Evolutionary conservation across 2,113 vertebrate genomes (phyloP).

Genomic region (Eurystomus gularis): DNA sequence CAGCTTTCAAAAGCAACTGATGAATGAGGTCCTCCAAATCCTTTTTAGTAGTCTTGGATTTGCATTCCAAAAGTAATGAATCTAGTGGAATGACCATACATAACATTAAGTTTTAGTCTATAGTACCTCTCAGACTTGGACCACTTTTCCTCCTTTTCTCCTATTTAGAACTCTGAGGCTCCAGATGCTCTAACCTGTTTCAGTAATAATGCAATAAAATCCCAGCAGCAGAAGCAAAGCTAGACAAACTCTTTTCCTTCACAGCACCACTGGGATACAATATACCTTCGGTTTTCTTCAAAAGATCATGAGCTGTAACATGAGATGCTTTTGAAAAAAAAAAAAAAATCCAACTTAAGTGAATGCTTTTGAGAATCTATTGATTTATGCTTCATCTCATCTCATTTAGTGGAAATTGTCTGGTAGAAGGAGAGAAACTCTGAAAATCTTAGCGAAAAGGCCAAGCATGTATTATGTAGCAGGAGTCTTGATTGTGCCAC

Average conservation of each 20-base stretch:
- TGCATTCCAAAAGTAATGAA: neutral
- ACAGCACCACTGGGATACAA: neutral
- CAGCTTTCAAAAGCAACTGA: neutral
- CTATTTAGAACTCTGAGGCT: neutral
- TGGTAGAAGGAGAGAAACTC: neutral
- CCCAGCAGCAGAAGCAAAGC: neutral
- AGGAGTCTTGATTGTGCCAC: neutral
- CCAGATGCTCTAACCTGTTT: neutral
- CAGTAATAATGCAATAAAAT: neutral
- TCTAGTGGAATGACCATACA: neutral
- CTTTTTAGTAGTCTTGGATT: neutral
- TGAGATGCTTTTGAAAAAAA: neutral
- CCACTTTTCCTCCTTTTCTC: neutral
- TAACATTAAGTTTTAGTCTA: neutral
- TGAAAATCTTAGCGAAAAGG: neutral
- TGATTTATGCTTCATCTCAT: neutral
- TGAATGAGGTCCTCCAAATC: neutral
- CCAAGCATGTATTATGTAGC: neutral
- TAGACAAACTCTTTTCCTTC: neutral
- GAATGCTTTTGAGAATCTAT: neutral
- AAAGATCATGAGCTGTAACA: neutral
- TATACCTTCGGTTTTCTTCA: neutral
- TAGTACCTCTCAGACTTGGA: neutral
- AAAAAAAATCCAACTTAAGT: neutral
- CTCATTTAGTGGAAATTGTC: neutral